A percentile compares a stretch with the other conserved stretches of the same genome.
phyloP scores from a whole-genome alignment of 2,797 vertebrate genomes.

The Lophotriccus pileatus region DNA sequence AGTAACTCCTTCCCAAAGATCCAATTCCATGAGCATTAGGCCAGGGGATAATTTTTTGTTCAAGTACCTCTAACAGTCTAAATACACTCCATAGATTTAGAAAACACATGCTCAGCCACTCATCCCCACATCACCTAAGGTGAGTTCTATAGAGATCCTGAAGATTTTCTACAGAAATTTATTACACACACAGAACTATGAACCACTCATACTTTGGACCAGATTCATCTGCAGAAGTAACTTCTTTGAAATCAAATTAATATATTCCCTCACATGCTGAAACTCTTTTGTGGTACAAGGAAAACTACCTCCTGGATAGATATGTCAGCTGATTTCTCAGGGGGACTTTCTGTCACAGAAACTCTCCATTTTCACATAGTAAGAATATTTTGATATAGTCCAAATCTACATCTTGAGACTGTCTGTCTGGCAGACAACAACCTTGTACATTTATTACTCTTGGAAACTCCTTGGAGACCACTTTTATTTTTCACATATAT shows the following conservation, averaged over 20 bases:
- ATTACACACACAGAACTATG: background rate
- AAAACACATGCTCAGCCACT: background rate
- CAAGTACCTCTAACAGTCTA: background rate
- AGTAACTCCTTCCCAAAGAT: background rate
- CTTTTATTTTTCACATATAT: background rate
- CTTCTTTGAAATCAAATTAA: background rate
- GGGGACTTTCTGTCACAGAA: background rate
- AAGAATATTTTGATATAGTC: background rate
- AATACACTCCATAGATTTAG: accelerated
- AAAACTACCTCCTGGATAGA: background rate
- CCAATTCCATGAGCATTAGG: background rate
- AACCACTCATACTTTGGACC: background rate
- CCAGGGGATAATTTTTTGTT: background rate
- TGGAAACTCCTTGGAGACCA: background rate
- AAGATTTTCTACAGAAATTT: background rate
- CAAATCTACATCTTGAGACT: background rate
- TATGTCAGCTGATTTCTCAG: background rate
- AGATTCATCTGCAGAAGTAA: background rate
- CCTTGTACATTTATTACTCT: background rate
- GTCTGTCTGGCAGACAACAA: background rate
- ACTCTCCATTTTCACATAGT: background rate
- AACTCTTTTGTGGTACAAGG: background rate
- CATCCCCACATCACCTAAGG: background rate
- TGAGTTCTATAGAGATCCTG: background rate
- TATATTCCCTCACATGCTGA: background rate